These are phyloP conservation scores for Gnatocerus cornutus DNA, from an alignment of 2,888 invertebrate genomes.

Conservation along the genomic window DNA sequence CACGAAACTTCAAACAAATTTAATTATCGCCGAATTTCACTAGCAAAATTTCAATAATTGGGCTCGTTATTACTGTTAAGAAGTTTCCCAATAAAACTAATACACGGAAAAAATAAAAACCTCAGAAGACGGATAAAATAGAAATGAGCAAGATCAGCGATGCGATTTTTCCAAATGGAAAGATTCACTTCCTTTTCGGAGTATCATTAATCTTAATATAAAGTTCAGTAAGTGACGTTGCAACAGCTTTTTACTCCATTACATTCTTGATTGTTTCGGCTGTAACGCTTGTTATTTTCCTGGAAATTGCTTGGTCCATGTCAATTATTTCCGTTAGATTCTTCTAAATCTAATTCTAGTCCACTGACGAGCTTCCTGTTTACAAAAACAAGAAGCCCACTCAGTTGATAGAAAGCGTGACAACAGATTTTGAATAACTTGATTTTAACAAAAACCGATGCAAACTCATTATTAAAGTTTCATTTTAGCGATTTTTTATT, in stretches of 20 bases:
- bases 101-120: constrained; percentile 21
- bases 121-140: constrained; percentile 1
- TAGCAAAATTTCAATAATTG: not conserved
- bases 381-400: too few species aligned
- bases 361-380: too few species aligned
- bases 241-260: constrained; percentile 52
- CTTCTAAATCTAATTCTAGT: too few species aligned
- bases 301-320: not conserved
- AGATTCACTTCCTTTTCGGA: constrained; percentile 7
- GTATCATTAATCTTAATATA: constrained; percentile 50
- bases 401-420: too few species aligned
- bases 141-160: constrained; percentile 17
- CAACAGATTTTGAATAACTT: too few species aligned
- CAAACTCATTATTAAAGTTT: too few species aligned
- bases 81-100: constrained; percentile 5
- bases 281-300: constrained; percentile 3
- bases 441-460: too few species aligned
- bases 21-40: constrained; percentile 8
- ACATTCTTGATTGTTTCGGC: constrained; percentile 12
- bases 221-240: constrained; percentile 47
- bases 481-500: too few species aligned
- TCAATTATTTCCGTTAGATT: not conserved
- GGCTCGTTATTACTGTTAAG: not conserved
- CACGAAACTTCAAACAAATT: constrained; percentile 13
- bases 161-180: constrained; percentile 31